Evolutionary conservation across 2,888 invertebrate genomes (phyloP).

Genomic region (Phengaris arion): DNA sequence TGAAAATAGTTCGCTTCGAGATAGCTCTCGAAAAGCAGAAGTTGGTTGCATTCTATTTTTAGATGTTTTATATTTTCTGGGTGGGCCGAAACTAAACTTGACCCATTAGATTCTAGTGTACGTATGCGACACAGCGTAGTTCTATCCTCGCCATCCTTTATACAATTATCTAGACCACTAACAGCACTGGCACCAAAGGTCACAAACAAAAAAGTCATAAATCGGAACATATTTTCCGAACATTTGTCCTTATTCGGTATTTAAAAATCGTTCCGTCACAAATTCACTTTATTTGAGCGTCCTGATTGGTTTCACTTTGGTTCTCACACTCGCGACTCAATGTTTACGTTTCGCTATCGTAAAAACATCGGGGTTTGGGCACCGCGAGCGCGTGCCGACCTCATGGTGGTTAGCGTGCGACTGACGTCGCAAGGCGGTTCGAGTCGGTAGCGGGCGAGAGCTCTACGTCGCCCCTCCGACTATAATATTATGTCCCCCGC

Average conservation of each 20-base stretch:
- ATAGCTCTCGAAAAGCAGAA: constrained; percentile 88
- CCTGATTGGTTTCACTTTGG: constrained; percentile 46
- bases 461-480: constrained; percentile 60
- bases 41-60: constrained; percentile 87
- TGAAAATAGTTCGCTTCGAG: constrained; percentile 86
- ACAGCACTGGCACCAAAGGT: constrained; percentile 73
- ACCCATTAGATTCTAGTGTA: constrained; percentile 83
- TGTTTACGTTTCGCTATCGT: constrained; percentile 70
- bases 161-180: constrained; percentile 67
- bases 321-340: constrained; percentile 58
- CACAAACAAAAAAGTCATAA: constrained; percentile 75
- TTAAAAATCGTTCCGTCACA: constrained; percentile 46
- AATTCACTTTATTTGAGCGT: constrained; percentile 46
- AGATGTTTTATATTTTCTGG: constrained; percentile 86
- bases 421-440: constrained; percentile 55
- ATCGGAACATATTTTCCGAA: constrained; percentile 74
- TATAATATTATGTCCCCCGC: constrained; percentile 51
- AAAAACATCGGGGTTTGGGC: constrained; percentile 47
- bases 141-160: constrained; percentile 67
- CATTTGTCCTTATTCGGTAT: constrained; percentile 59
- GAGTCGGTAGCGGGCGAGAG: constrained; percentile 57
- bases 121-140: constrained; percentile 84
- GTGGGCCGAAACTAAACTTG: constrained; percentile 80
- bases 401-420: constrained; percentile 70
- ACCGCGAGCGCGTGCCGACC: constrained; percentile 63